Conservation (phyloP, 2,888 invertebrate species). For the Lasioglossum malachurum region DNA sequence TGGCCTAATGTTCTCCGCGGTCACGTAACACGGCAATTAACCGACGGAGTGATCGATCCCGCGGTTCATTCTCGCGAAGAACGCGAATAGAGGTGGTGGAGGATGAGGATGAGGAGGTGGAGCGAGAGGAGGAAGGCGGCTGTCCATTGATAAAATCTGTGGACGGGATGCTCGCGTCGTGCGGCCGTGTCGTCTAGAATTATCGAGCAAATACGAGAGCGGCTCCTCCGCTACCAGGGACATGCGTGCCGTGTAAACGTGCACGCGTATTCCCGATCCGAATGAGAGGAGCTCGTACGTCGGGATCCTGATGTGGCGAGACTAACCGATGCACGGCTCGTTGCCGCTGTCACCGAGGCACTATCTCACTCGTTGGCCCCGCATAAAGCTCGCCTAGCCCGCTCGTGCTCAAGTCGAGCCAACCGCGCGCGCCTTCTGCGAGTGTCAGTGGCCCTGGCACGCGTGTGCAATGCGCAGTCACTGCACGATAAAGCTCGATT, state of each 20-base stretch:
- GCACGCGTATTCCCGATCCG: constrained; percentile 67
- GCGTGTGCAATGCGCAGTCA: constrained; percentile 27
- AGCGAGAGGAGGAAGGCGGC: neutral
- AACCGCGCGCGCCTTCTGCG: neutral
- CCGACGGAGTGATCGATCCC: constrained; percentile 27
- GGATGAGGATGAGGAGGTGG: neutral
- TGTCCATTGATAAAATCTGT: constrained; percentile 59
- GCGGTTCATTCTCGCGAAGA: constrained; percentile 6
- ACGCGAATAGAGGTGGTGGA: neutral
- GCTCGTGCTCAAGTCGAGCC: neutral
- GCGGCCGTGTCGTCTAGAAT: constrained; percentile 49
- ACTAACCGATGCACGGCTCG: constrained; percentile 84
- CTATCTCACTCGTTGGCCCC: constrained; percentile 77
- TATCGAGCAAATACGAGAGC: constrained; percentile 55
- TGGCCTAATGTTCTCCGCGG: constrained; percentile 8
- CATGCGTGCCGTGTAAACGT: constrained; percentile 35
- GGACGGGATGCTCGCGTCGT: constrained; percentile 43
- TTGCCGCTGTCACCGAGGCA: constrained; percentile 83
- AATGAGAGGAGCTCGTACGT: constrained; percentile 74
- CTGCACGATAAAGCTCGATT: constrained; percentile 1
- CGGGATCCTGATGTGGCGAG: constrained; percentile 83
- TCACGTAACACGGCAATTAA: constrained; percentile 46
- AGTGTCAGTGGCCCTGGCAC: constrained; percentile 5
- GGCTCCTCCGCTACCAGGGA: constrained; percentile 26
- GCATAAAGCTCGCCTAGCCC: constrained; percentile 55